Evolutionary conservation across 2,888 invertebrate species (phyloP).

Genomic region (Leucophenga maculata): DNA sequence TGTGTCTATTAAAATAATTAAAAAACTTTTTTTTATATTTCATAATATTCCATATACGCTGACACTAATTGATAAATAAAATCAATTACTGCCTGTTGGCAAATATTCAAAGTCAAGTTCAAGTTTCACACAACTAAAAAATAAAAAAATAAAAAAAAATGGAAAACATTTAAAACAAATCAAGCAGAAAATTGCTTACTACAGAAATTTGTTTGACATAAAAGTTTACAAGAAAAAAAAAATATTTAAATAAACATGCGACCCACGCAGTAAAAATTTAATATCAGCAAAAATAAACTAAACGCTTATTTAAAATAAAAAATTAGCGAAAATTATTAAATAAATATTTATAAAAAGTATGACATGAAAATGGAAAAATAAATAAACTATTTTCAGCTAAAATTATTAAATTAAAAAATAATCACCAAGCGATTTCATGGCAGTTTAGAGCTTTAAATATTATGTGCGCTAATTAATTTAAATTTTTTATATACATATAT

Average conservation of each 20-base stretch:
- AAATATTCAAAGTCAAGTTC: slow-evolving; percentile 16
- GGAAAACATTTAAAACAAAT: background rate
- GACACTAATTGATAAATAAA: background rate
- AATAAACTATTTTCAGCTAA: no score
- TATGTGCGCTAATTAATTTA: no score
- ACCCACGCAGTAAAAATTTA: background rate
- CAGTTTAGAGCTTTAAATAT: no score
- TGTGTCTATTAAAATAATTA: background rate
- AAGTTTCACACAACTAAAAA: no score
- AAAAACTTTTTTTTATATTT: background rate
- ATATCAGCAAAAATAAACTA: background rate
- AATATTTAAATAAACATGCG: background rate
- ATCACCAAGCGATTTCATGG: no score
- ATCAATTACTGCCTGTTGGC: background rate
- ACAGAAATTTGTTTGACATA: slow-evolving; percentile 5
- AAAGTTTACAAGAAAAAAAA: no score
- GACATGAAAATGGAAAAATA: slow-evolving; percentile 34
- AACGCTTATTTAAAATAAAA: slow-evolving; percentile 2
- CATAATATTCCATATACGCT: no score
- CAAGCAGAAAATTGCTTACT: background rate
- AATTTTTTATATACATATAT: no score
- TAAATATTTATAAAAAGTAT: slow-evolving; percentile 38
- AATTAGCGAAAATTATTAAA: slow-evolving; percentile 22
- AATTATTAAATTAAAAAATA: no score
- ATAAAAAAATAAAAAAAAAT: no score